Base-by-base conservation (phyloP, 2,113 vertebrate genomes). In the Lagopus muta region DNA sequence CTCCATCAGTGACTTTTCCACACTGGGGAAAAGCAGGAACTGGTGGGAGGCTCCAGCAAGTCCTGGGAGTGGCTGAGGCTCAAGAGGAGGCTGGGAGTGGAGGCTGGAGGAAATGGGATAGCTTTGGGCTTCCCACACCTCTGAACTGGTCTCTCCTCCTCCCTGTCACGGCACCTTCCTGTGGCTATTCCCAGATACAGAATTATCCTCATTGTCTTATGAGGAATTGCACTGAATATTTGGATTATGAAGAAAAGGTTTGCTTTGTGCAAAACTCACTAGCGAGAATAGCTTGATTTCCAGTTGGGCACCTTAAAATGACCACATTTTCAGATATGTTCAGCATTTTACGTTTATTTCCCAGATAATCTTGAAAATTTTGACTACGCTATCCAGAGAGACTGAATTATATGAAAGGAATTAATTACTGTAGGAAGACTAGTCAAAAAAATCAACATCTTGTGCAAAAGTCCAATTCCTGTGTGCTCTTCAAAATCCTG, bases 1-100 rank as follows among this genome's bases (percentile, higher is more conserved):
- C 81, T 93, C 36, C n/a, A 30, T 45, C 77, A 70, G 66, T 85
- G 61, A 71, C 88, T 86, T 91, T 86, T 90, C 83, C 58, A 48
- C 25, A 3, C 47, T 50, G 47, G 69, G 32, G 54, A 77, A 76
- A 80, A 14, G 6, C 60, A 90, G 13, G 50, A 77, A 50, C 50
- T 38, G 66, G n/a, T 3, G 6, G 43, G 66, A 92, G 83, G 70
- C 86, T 95, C 70, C 74, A 72, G 45, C 70, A 60, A 82, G 54
- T 32, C 55, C 18, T 34, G 45, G 77, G 47, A 86, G 92, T 62
- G 69, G 73, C 61, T 67, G 54, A 32, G 16, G 21, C 15, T 78
- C 25, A 18, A 42, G 77, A 93, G 15, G 65, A 47, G 43, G 25
- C 60, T 93, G 64, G 66, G 72, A 82, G 28, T 1, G 0, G n/a